Evolutionary conservation across 2,888 invertebrate genomes (phyloP), one percentile per base, ranked within the genome.

Genomic region (Scaptomyza tumidula): DNA sequence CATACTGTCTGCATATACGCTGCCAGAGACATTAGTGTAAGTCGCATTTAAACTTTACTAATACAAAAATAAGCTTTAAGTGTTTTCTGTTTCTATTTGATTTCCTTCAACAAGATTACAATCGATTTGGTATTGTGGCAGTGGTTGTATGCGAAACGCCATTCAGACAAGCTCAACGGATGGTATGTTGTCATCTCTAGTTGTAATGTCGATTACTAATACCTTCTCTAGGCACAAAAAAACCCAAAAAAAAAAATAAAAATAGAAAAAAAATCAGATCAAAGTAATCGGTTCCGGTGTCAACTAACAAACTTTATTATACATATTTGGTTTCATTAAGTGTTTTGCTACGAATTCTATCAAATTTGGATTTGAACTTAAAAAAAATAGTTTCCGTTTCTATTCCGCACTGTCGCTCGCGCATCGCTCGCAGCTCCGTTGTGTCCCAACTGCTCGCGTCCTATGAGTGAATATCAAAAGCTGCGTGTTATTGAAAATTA

Each of bases 101-200:
- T 39, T 7, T 39, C 39, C 14, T 39, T 9, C 14, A 39, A 39
- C 39, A 9, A 7, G 19, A 2, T 60, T 92, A 33, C 92, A 92
- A 77, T 89, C 92, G n/a, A 84, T 89, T 67, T 92, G 92, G 92
- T 90, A 83, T 63, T 92, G 92, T 58, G 65, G 84, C 6, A 78
- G 73, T n/a, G 89, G 89, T 9, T 92, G 92, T 56, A 58, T 83
- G 46, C 75, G 90, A 14, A 88, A 92, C 75, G 88, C 75, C 44
- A 83, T 91, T 48, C 87, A 88, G 71, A 74, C 76, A 10, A 76
- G 78, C 52, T 77, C 86, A 5, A 82, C 78, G 5, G 82, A 87
- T 53, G 90, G 91, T 90, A 67, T 37, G 65, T 62, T 37, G 65
- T 62, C 11, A 33, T 31, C 19, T n/a, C 10, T 16, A 2, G 27